Conservation (phyloP, 2,797 vertebrate species). For the Lophius americanus region DNA sequence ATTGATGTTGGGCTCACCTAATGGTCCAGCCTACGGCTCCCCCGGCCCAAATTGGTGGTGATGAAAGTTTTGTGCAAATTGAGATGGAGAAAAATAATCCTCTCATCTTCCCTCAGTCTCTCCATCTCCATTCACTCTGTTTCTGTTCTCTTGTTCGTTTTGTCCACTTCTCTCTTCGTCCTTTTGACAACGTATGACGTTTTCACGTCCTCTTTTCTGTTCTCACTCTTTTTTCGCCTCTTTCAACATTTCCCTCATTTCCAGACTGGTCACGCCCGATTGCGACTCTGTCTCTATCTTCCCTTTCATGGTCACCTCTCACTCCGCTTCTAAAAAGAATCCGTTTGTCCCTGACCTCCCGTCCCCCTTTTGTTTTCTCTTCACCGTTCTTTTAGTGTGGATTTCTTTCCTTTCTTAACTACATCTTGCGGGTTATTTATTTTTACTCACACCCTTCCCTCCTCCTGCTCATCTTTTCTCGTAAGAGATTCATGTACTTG, state of each 20-base stretch:
- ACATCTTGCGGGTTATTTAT: constrained; percentile 43
- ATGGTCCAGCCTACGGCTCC: constrained; percentile 82
- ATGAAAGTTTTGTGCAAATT: constrained; percentile 90
- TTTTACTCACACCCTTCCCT: constrained; percentile 34
- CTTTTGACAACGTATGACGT: constrained; percentile 40
- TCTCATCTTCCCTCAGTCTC: constrained; percentile 52
- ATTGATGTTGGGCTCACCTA: constrained; percentile 81
- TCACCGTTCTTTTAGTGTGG: constrained; percentile 12
- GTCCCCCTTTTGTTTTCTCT: constrained; percentile 15
- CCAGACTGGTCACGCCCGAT: constrained; percentile 27
- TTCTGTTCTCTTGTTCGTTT: constrained; percentile 38
- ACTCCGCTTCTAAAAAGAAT: constrained; percentile 41
- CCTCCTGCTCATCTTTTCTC: constrained; percentile 2
- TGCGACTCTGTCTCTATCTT: constrained; percentile 27
- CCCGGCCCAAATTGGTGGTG: constrained; percentile 80
- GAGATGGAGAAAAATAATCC: constrained; percentile 72
- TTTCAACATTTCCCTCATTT: constrained; percentile 36
- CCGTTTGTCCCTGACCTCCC: constrained; percentile 46
- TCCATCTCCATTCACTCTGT: constrained; percentile 53
- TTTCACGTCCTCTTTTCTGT: constrained; percentile 7
- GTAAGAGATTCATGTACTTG: constrained; percentile 19
- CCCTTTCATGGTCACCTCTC: constrained; percentile 29
- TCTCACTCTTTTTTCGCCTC: constrained; percentile 28
- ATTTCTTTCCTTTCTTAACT: constrained; percentile 33
- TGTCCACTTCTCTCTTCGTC: constrained; percentile 22